Evolutionary conservation across 2,888 invertebrate species (phyloP), one percentile per base, ranked within the genome.

Genomic region (Hirudinaria manillensis): DNA sequence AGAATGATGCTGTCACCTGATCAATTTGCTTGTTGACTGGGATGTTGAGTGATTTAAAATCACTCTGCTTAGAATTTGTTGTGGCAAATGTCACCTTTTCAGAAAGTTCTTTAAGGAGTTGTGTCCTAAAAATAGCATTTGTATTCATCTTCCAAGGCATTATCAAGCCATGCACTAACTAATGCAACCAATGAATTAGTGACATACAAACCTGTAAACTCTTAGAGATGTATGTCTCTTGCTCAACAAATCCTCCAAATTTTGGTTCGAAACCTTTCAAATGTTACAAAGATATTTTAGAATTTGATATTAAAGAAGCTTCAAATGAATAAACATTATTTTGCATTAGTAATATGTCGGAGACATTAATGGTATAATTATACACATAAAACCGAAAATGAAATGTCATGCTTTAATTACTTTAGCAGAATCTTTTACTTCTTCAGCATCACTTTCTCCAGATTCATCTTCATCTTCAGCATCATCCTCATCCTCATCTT

Each of bases 371-470:
- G n/a, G n/a, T 36, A 36, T 36, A 36, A 36, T 36, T 36, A 36
- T 36, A 36, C 10, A 3, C 36, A 6, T 36, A 36, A 6, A 10
- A 10, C 36, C 10, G 36, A 36, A 6, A 10, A 36, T 36, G 4
- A 36, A 36, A 36, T 36, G 3, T 6, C 10, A 36, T 6, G 45
- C 16, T 45, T 45, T 16, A 45, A 45, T 16, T 45, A 45, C 45
- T 16, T 2, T 7, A 16, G 10, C 16, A 45, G 1, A 2, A 27
- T 61, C 61, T 13, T 61, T 61, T 61, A 27, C 61, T 61, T 61
- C 61, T 21, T 16, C 61, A 61, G 24, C 61, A 61, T 61, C 61
- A 61, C 61, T 61, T 61, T 61, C 61, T 61, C 19, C 61, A 61
- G 2, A 16, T 21, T 10, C 61, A 61, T 10, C n/a, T 7, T 29